Conservation (phyloP, 2,888 invertebrate species). For the Elegia similella region DNA sequence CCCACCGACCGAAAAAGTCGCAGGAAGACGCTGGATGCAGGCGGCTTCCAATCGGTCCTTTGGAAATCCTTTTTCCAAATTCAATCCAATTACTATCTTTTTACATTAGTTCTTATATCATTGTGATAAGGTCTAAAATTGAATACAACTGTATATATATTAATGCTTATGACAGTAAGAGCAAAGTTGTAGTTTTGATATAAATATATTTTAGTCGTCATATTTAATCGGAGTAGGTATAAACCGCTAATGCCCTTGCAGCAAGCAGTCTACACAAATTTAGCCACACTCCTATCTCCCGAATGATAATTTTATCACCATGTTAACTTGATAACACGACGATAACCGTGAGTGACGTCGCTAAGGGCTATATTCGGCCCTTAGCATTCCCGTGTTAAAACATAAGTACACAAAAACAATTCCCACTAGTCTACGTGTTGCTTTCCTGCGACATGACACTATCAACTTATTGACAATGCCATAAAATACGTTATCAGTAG, state of each 20-base stretch:
- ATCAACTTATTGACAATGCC: conserved; percentile 48
- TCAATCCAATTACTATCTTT: too few species aligned
- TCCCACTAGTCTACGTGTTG: conserved; percentile 15
- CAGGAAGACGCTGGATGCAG: too few species aligned
- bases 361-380: conserved; percentile 10
- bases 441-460: conserved; percentile 27
- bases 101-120: too few species aligned
- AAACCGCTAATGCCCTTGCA: conserved; percentile 3
- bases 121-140: too few species aligned
- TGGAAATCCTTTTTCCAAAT: too few species aligned
- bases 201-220: too few species aligned
- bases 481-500: conserved; percentile 49
- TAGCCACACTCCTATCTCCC: conserved; percentile 42
- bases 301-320: conserved; percentile 58
- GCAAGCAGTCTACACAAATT: conserved; percentile 21
- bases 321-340: conserved; percentile 52
- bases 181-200: too few species aligned
- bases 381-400: conserved; percentile 6
- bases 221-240: background rate
- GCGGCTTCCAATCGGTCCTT: too few species aligned
- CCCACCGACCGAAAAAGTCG: too few species aligned
- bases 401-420: background rate
- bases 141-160: too few species aligned
- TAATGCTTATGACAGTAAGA: too few species aligned
- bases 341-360: conserved; percentile 54